Evolutionary conservation across 2,888 invertebrate species (phyloP).

Genomic region (Cantharis nigra): DNA sequence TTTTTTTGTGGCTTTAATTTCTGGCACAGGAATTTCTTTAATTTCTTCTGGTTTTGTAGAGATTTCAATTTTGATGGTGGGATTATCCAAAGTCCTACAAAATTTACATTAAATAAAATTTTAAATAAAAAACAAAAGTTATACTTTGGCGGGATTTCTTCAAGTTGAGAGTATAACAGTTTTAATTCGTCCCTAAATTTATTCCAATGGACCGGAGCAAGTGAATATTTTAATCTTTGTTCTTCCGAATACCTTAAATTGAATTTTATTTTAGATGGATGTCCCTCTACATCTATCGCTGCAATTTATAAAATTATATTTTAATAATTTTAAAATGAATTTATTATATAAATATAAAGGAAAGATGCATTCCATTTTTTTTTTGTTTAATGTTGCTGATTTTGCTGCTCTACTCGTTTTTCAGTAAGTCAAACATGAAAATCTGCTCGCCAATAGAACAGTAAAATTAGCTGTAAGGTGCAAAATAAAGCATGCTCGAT

Average conservation of each 20-base stretch:
- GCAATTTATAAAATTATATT: conserved; percentile 34
- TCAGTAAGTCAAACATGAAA: too few relatives aligned
- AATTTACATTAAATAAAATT: neutral
- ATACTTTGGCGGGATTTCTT: conserved; percentile 31
- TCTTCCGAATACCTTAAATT: conserved; percentile 55
- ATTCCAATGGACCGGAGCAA: conserved; percentile 47
- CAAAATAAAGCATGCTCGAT: neutral
- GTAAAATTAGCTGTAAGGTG: neutral
- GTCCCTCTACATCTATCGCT: conserved; percentile 66
- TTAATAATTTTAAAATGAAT: neutral
- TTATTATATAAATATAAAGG: too few relatives aligned
- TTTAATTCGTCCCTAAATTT: conserved; percentile 46
- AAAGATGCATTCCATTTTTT: too few relatives aligned
- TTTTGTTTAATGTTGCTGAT: too few relatives aligned
- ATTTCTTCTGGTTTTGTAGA: conserved; percentile 45
- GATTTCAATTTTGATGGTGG: conserved; percentile 53
- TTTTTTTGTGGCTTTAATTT: conserved; percentile 50
- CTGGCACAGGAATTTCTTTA: conserved; percentile 38
- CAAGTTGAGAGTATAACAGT: conserved; percentile 47
- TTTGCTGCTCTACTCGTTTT: too few relatives aligned
- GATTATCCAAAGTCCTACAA: conserved; percentile 32
- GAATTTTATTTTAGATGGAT: conserved; percentile 60
- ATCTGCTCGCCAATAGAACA: too few relatives aligned
- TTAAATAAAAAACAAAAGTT: neutral
- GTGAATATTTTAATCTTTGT: conserved; percentile 48